These are phyloP conservation scores for Drosophila chauvacae DNA, from an alignment of 1,140 invertebrate genomes.

Conservation along the genomic window DNA sequence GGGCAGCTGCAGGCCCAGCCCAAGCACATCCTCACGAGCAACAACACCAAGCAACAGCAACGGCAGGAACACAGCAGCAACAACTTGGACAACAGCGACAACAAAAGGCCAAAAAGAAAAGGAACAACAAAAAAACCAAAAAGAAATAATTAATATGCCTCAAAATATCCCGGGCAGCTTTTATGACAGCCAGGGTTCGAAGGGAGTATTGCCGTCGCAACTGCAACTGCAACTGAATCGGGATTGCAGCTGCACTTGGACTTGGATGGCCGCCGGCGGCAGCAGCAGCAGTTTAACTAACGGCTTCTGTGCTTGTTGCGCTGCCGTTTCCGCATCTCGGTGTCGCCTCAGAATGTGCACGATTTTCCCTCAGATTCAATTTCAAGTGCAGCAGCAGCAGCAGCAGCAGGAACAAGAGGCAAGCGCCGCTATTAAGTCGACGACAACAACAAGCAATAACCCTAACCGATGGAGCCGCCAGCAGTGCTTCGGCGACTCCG, in stretches of 20 bases:
- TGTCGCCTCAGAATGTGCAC: constrained; percentile 82
- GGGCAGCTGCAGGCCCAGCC: constrained; percentile 73
- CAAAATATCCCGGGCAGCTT: constrained; percentile 71
- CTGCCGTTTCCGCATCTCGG: constrained; percentile 81
- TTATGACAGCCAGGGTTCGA: constrained; percentile 79
- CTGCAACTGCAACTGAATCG: constrained; percentile 52
- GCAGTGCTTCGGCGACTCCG: constrained; percentile 46
- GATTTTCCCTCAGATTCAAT: constrained; percentile 81
- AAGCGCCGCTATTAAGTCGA: constrained; percentile 82
- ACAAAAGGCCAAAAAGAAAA: constrained; percentile 61
- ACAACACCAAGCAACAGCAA: constrained; percentile 43
- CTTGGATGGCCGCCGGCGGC: constrained; percentile 53
- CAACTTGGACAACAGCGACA: constrained; percentile 61
- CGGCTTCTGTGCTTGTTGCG: constrained; percentile 81
- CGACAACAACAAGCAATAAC: constrained; percentile 81
- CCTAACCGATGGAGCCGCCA: constrained; percentile 72
- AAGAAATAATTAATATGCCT: constrained; percentile 83
- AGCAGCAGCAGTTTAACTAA: constrained; percentile 74
- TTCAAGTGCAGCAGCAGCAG: constrained; percentile 75
- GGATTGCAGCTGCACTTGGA: constrained; percentile 67
- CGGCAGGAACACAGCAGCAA: constrained; percentile 41
- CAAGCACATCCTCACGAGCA: constrained; percentile 76
- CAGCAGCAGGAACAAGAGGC: constrained; percentile 55
- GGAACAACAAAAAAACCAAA: constrained; percentile 27
- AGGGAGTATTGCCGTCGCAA: constrained; percentile 27